Evolutionary conservation across 1,140 invertebrate genomes (phyloP).

Genomic region (Notospermus geniculatus): DNA sequence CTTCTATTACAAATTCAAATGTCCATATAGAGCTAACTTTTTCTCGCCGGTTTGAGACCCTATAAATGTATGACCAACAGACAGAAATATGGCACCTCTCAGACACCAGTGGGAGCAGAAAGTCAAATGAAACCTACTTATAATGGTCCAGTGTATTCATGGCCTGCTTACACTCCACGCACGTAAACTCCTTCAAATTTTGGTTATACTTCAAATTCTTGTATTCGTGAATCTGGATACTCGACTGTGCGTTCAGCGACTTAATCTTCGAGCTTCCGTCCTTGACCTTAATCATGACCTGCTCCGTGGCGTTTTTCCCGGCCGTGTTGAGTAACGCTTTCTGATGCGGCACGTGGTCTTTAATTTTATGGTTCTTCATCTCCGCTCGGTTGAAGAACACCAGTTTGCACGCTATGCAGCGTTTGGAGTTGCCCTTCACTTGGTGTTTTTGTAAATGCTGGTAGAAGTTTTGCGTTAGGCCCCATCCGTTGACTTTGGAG

Average conservation of each 20-base stretch:
- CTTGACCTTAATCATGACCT: constrained; percentile 44
- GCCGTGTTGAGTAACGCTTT: constrained; percentile 34
- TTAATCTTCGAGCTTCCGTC: constrained; percentile 28
- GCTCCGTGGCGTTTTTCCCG: constrained; percentile 22
- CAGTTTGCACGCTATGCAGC: constrained; percentile 45
- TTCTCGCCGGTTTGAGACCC: no score
- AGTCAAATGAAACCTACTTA: constrained; percentile 33
- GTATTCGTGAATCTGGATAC: constrained; percentile 40
- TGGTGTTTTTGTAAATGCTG: constrained; percentile 51
- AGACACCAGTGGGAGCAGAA: no score
- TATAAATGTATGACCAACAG: no score
- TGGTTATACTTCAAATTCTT: constrained; percentile 29
- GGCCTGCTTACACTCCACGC: constrained; percentile 45
- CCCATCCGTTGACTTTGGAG: constrained; percentile 44
- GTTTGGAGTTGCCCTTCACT: constrained; percentile 37
- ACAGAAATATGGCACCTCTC: no score
- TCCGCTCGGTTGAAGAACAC: constrained; percentile 45
- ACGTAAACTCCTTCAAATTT: constrained; percentile 24
- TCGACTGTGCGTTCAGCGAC: constrained; percentile 46
- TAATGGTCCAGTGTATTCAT: constrained; percentile 47
- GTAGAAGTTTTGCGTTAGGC: constrained; percentile 49
- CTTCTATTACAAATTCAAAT: no score
- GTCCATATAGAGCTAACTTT: no score
- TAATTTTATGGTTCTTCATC: constrained; percentile 41
- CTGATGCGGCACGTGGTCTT: constrained; percentile 40